Percentiles rank a stretch among this genome's conserved stretches.
phyloP scores from a whole-genome alignment of 2,113 vertebrate species.

The Sceloporus undulatus region DNA sequence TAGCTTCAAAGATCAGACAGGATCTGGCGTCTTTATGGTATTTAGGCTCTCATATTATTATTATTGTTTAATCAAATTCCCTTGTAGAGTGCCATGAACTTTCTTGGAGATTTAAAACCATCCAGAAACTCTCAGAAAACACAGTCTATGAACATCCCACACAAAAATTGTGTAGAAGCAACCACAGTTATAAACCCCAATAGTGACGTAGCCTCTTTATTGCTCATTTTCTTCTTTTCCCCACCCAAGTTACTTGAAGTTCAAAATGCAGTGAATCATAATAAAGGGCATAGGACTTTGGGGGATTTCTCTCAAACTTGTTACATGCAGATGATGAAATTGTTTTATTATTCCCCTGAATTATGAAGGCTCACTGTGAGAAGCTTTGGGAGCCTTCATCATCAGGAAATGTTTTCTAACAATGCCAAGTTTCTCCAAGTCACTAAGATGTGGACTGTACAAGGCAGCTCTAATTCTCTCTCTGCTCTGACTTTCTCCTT shows the following conservation, averaged over 20 bases:
- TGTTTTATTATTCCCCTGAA: background rate
- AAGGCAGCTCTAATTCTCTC: slow-evolving; percentile 44
- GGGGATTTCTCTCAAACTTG: background rate
- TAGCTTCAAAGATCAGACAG: too few species aligned
- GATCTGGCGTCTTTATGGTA: too few species aligned
- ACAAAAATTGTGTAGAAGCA: background rate
- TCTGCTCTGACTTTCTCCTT: slow-evolving; percentile 20
- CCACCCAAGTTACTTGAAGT: background rate
- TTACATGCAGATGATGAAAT: background rate
- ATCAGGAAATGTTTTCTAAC: slow-evolving; percentile 49
- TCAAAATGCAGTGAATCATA: slow-evolving; percentile 21
- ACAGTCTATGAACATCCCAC: background rate
- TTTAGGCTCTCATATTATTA: background rate
- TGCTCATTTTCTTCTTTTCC: background rate
- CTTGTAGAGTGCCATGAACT: background rate
- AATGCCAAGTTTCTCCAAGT: slow-evolving; percentile 58
- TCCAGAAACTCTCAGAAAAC: background rate
- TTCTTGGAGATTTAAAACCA: background rate
- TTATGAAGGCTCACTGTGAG: slow-evolving; percentile 5
- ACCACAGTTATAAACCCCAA: background rate
- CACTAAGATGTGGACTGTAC: slow-evolving; percentile 44
- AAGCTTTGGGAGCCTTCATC: background rate
- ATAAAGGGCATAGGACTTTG: background rate
- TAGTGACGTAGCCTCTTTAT: background rate
- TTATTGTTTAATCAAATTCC: background rate